A percentile compares a stretch with the other conserved stretches of the same genome.
These are phyloP conservation scores for Heliocidaris erythrogramma DNA, from an alignment of 35 echinoderm and acorn worm species.

Conservation along the genomic window DNA sequence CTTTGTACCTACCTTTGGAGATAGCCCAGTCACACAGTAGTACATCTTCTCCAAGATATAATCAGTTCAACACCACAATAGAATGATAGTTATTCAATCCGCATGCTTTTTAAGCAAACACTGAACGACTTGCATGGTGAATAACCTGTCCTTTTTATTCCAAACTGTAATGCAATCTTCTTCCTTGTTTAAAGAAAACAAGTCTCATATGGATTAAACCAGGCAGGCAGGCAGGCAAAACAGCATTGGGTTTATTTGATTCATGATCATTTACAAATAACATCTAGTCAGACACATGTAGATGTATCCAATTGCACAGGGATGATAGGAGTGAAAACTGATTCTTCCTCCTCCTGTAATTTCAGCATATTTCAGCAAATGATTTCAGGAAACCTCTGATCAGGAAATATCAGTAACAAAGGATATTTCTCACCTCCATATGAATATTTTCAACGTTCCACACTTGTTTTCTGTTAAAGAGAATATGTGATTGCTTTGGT, in stretches of 20 bases:
- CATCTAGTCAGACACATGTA: not conserved
- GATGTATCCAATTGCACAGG: not conserved
- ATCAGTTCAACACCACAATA: not conserved
- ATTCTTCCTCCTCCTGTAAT: not conserved
- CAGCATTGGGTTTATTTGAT: not conserved
- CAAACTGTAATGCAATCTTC: not conserved
- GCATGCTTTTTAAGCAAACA: not conserved
- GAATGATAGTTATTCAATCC: not conserved
- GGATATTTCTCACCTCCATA: not conserved
- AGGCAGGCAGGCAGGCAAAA: not conserved
- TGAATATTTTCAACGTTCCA: not conserved
- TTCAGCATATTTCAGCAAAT: not conserved
- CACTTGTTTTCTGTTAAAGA: not conserved
- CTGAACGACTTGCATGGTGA: not conserved
- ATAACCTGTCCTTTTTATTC: not conserved
- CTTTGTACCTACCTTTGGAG: not conserved
- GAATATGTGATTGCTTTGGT: too few relatives aligned
- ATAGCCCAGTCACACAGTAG: not conserved
- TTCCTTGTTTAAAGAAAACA: constrained; percentile 5
- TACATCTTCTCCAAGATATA: not conserved
- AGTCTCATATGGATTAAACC: not conserved
- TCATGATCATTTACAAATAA: constrained; percentile 4
- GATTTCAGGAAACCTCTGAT: not conserved
- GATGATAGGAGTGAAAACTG: not conserved
- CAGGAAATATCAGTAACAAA: not conserved